A percentile compares a stretch with the other conserved stretches of the same genome.
Evolutionary conservation across 2,888 invertebrate species (phyloP).

Genomic region (Bursaphelenchus okinawaensis): DNA sequence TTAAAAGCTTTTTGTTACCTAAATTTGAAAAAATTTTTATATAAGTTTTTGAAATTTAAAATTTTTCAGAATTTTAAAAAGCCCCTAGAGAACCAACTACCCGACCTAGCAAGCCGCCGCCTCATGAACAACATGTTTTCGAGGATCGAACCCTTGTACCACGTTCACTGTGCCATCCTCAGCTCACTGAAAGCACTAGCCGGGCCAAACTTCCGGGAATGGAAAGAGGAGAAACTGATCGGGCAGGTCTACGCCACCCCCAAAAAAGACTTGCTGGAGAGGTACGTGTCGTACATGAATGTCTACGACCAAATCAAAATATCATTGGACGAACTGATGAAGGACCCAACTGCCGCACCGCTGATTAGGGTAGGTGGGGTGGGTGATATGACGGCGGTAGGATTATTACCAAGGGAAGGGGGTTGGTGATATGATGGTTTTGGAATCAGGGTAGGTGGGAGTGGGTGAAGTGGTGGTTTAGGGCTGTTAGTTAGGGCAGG

Average conservation of each 20-base stretch:
- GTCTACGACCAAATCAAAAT: conserved; percentile 95
- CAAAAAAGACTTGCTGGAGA: conserved; percentile 58
- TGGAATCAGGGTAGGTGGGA: too few relatives aligned
- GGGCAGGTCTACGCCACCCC: conserved; percentile 77
- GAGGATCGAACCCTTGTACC: conserved; percentile 74
- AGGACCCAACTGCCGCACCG: background rate
- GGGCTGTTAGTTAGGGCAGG: too few relatives aligned
- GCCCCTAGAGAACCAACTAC: conserved; percentile 69
- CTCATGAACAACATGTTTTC: conserved; percentile 33
- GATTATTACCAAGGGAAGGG: too few relatives aligned
- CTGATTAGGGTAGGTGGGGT: background rate
- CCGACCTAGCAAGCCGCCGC: conserved; percentile 13
- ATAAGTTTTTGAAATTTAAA: background rate
- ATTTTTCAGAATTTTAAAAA: conserved; percentile 77
- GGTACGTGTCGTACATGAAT: conserved; percentile 95
- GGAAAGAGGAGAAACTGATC: conserved; percentile 72
- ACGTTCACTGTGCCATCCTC: conserved; percentile 76
- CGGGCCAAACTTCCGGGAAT: conserved; percentile 67
- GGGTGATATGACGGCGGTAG: too few relatives aligned
- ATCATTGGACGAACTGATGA: conserved; percentile 67
- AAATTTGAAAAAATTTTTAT: too few relatives aligned
- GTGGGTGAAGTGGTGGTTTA: too few relatives aligned
- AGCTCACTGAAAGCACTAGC: conserved; percentile 64
- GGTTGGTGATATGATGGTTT: too few relatives aligned
- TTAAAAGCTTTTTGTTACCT: too few relatives aligned